Conservation (phyloP, 2,113 vertebrate genomes). For the Glaucomys volans region DNA sequence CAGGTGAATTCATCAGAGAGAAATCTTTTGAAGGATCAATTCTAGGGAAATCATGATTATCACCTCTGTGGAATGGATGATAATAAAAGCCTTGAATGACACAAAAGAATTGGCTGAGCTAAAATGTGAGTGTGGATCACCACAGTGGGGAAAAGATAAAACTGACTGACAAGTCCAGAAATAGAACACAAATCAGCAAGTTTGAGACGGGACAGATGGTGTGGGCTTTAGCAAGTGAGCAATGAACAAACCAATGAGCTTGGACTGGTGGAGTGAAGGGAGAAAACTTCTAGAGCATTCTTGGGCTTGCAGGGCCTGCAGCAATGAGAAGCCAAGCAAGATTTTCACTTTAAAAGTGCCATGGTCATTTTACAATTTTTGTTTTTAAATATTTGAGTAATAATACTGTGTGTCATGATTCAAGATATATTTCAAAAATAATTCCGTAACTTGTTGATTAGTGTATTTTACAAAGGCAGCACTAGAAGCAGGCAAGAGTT, state of each 20-base stretch:
- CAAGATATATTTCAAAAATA: not conserved
- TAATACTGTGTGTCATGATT: not conserved
- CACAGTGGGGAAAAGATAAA: not conserved
- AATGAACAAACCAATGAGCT: not conserved
- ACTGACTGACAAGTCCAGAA: no score
- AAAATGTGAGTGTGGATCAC: not conserved
- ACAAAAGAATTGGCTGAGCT: no score
- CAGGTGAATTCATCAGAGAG: no score
- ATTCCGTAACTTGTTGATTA: not conserved
- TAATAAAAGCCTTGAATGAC: no score
- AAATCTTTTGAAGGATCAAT: no score
- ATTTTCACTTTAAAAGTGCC: not conserved
- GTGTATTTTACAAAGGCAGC: not conserved
- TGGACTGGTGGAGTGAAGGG: rapidly evolving
- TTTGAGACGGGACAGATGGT: not conserved
- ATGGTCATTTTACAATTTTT: not conserved
- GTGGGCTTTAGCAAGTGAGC: not conserved
- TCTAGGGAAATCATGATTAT: no score
- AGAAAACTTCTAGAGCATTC: not conserved
- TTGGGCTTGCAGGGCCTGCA: not conserved
- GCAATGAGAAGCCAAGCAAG: not conserved
- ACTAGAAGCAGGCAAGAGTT: not conserved
- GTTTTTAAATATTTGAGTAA: not conserved
- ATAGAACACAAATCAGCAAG: not conserved
- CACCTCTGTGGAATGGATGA: no score